Evolutionary conservation across 2,888 invertebrate species (phyloP).

Genomic region (Pilophorus perplexus): DNA sequence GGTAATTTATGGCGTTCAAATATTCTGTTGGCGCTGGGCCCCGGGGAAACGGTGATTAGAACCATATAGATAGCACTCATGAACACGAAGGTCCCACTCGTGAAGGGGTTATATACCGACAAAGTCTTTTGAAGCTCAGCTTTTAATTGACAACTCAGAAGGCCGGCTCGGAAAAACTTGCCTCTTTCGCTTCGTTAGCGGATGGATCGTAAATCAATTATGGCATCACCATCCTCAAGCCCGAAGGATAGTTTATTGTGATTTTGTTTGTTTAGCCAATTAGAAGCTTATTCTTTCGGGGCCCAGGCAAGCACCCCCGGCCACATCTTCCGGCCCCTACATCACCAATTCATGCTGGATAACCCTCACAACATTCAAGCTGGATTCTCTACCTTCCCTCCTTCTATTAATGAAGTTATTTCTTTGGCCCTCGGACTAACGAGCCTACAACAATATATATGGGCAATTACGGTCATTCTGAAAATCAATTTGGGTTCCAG

Average conservation of each 20-base stretch:
- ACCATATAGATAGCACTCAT: slow-evolving; percentile 22
- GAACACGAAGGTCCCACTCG: slow-evolving; percentile 19
- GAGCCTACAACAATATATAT: slow-evolving; percentile 44
- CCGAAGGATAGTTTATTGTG: slow-evolving; percentile 45
- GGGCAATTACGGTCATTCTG: slow-evolving; percentile 45
- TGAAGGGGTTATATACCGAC: slow-evolving; percentile 38
- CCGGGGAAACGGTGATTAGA: slow-evolving; percentile 31
- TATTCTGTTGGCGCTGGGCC: slow-evolving; percentile 30
- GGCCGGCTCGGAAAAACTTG: slow-evolving; percentile 1
- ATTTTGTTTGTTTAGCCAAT: slow-evolving; percentile 47
- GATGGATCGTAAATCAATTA: slow-evolving; percentile 45
- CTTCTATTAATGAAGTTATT: slow-evolving; percentile 45
- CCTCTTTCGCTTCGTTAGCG: slow-evolving; percentile 34
- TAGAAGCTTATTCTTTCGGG: slow-evolving; percentile 38
- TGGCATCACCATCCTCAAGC: slow-evolving; percentile 41
- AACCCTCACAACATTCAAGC: too few relatives aligned
- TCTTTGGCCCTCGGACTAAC: slow-evolving; percentile 39
- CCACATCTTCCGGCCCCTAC: background rate
- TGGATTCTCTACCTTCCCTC: background rate
- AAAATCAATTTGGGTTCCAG: slow-evolving; percentile 43
- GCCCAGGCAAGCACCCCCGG: background rate
- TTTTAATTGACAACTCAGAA: slow-evolving; percentile 39
- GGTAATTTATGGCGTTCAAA: slow-evolving; percentile 31
- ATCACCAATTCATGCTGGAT: too few relatives aligned
- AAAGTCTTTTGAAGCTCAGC: slow-evolving; percentile 32